phyloP scores from a whole-genome alignment of 1,140 invertebrate genomes.

The Lineus longissimus region DNA sequence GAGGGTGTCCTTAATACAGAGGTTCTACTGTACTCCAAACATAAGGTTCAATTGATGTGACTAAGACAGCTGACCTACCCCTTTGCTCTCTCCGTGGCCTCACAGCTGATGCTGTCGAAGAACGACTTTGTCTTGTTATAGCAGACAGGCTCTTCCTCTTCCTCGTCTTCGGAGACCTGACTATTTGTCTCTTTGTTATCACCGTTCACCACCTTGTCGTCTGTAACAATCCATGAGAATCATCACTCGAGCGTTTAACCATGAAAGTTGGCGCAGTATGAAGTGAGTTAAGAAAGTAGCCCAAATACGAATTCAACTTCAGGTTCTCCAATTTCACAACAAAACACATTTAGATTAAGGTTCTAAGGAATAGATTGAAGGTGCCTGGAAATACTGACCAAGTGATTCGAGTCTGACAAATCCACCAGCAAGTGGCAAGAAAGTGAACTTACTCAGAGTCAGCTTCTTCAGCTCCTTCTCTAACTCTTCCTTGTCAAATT shows the following conservation, averaged over 20 bases:
- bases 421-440: not conserved
- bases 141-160: constrained; percentile 56
- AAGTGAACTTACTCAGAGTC: constrained; percentile 64
- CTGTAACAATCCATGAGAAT: constrained; percentile 10
- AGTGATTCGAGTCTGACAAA: no score
- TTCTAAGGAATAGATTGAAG: no score
- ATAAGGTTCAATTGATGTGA: not conserved
- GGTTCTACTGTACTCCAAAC: no score
- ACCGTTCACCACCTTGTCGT: constrained; percentile 39
- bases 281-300: no score
- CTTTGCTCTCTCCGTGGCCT: constrained; percentile 87
- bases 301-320: no score
- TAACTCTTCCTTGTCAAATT: constrained; percentile 67
- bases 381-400: no score
- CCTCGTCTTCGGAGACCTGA: constrained; percentile 59
- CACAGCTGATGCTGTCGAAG: constrained; percentile 98
- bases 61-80: constrained; percentile 58
- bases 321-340: no score
- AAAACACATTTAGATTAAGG: no score
- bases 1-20: no score
- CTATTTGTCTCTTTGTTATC: constrained; percentile 58
- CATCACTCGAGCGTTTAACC: no score
- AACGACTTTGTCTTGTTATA: constrained; percentile 98
- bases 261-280: no score
- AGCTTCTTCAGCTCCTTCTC: constrained; percentile 77